Base-by-base conservation (phyloP, 2,113 vertebrate genomes). In the Oncorhynchus masou region DNA sequence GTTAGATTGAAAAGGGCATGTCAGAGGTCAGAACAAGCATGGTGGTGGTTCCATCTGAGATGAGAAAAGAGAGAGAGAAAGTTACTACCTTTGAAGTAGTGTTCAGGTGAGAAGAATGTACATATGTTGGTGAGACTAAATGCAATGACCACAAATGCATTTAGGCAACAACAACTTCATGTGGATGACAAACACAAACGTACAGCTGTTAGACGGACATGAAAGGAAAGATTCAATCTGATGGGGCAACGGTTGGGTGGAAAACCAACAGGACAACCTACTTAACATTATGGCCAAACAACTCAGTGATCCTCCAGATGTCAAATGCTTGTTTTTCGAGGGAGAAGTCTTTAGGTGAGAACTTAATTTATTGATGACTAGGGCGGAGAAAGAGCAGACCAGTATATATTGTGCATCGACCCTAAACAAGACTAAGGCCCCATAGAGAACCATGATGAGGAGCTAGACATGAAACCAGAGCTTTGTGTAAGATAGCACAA, bases 381-480 rank as follows among this genome's bases (percentile, higher is more conserved):
- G 19, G 16, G 19, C 3, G 20, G n/a, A 16, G 59, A 11, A 62
- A 62, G 59, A 62, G 59, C 59, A 22, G n/a, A 62, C 8, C 8
- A 62, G 59, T 62, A 20, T 62, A 62, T 78, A 79, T 79, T 77
- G 74, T 83, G 64, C 70, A 86, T 66, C 15, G 8, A 51, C n/a
- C 54, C 6, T 22, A 76, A 81, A 59, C 69, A 79, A 84, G 75
- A 76, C 15, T 29, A 20, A 74, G 68, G 64, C 29, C 27, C 51
- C 45, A 73, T 76, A 31, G 54, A 74, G 80, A 79, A 78, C 60
- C 65, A 66, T 72, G 73, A 27, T 64, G 65, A 70, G 65, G 16
- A 79, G 71, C 74, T 51, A 83, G 75, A 85, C 73, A 75, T 88
- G 74, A 86, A 88, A 87, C 70, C 64, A 49, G 69, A 39, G 79